Percentiles rank a stretch among this genome's conserved stretches.
phyloP scores from a whole-genome alignment of 2,888 invertebrate species.

The Andrena chrysosceles region DNA sequence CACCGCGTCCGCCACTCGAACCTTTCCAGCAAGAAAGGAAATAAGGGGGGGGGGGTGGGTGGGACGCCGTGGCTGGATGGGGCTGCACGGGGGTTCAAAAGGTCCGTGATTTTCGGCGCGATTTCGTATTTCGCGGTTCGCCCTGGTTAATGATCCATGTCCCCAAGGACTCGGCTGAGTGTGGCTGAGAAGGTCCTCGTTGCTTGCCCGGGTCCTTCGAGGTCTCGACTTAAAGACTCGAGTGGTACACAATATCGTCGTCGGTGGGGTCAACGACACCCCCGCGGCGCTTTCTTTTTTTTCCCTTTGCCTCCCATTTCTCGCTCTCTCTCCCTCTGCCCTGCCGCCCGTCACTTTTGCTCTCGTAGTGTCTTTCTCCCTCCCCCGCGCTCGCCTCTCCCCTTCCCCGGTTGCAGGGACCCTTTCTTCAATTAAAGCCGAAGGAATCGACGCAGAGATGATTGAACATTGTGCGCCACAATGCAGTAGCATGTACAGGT shows the following conservation, averaged over 20 bases:
- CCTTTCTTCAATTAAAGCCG: slow-evolving; percentile 79
- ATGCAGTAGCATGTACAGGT: slow-evolving; percentile 77
- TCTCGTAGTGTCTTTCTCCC: slow-evolving; percentile 50
- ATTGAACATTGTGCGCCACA: slow-evolving; percentile 77
- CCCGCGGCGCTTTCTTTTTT: slow-evolving; percentile 69
- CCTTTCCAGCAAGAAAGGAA: slow-evolving; percentile 30
- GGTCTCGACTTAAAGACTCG: slow-evolving; percentile 80
- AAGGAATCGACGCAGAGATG: slow-evolving; percentile 75
- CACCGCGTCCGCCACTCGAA: slow-evolving; percentile 61
- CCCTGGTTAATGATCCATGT: slow-evolving; percentile 82
- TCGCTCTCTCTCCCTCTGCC: slow-evolving; percentile 23
- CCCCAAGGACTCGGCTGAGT: slow-evolving; percentile 81
- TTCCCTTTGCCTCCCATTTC: slow-evolving; percentile 40
- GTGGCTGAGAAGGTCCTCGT: slow-evolving; percentile 83
- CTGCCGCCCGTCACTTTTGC: slow-evolving; percentile 21
- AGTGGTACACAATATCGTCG: slow-evolving; percentile 83
- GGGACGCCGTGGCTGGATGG: slow-evolving; percentile 46
- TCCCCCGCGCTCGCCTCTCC: slow-evolving; percentile 28
- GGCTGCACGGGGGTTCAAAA: slow-evolving; percentile 65
- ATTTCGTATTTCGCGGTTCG: slow-evolving; percentile 79
- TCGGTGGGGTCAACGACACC: slow-evolving; percentile 83
- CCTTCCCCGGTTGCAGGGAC: slow-evolving; percentile 51
- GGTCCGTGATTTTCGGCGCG: slow-evolving; percentile 78
- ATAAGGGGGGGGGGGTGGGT: slow-evolving; percentile 5
- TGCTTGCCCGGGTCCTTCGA: slow-evolving; percentile 79